Base-by-base conservation (phyloP, 2,888 invertebrate species). In the Melanchra persicariae region DNA sequence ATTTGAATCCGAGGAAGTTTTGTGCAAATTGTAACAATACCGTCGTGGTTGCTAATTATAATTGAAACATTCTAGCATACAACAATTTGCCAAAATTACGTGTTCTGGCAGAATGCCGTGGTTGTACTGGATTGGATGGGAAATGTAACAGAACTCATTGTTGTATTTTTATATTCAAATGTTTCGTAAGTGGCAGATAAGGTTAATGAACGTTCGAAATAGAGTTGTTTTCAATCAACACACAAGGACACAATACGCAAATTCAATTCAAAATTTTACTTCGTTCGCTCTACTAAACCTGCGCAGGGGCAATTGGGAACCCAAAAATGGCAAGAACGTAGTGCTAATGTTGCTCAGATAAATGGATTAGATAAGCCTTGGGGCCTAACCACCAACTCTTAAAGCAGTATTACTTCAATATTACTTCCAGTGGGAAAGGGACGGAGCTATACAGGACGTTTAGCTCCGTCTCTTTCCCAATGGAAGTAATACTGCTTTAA, bases 71-170 rank as follows among this genome's bases (percentile, higher is more conserved):
- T 77, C 79, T 79, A 69, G 75, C 57, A 57, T 58, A 60, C 52
- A 70, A 81, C 61, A 65, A 79, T 83, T 62, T 79, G 75, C 74
- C 72, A 81, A 75, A 72, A 68, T 75, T 73, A 81, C 67, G 45
- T 65, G 58, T 65, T 55, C 61, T 83, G 82, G 82, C 83, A 83
- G 59, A 49, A 40, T 83, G 83, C 82, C 57, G 70, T 72, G 64
- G 58, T 47, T 54, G 72, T 64, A 61, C 71, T 64, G 60, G 45
- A 67, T 81, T 74, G 68, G 51, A 68, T 45, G 67, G 74, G 61
- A 74, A 74, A 77, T 68, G 61, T 75, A 65, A 78, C 75, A 70
- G 64, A 61, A 74, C 45, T 54, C 59, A 66, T 67, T 70, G 81
- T 76, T 70, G 58, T 70, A 80, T 75, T 80, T 77, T 67, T 79